Base-by-base conservation (phyloP, 1,140 invertebrate species). In the Micrasema longulum region DNA sequence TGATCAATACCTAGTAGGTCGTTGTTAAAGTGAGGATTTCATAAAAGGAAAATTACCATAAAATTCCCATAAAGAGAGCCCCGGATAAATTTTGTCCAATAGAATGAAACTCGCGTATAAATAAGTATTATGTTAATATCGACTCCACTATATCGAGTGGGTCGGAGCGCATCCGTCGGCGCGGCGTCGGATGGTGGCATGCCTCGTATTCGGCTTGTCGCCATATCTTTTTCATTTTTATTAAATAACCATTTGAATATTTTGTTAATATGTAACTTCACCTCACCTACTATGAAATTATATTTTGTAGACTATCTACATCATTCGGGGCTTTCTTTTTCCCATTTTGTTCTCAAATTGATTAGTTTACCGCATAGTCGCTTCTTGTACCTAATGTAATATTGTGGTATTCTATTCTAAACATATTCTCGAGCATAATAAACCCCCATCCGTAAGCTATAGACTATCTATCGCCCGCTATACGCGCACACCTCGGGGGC, bases 81-180 rank as follows among this genome's bases (percentile, higher is more conserved):
- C 73, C 73, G 65, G 48, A 75, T 62, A 55, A 75, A 63, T 72
- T 71, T 65, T 67, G 69, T 72, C 73, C 69, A 75, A 71, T 71
- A 68, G 73, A 69, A 71, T 52, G 69, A 68, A 70, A 74, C 70
- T 69, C 71, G 69, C 38, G 31, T 66, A 74, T 71, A n/a, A n/a
- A n/a, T n/a, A 74, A 70, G 73, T 71, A 75, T 75, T 75, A 75
- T 75, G 73, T 72, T 75, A 75, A 75, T 75, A 65, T 52, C 69
- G 38, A 41, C 72, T 38, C 65, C 22, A 48, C 73, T 43, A 52
- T 64, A n/a, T n/a, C 2, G 22, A 70, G 63, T 66, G 72, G 67
- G 68, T 74, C 68, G 72, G 41, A 38, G 72, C 31, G 31, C 41
- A 41, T 63, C 57, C 57, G 36, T 6, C 18, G 62, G 41, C n/a